Conservation (phyloP, 2,797 vertebrate species). For the Meda fulgida region DNA sequence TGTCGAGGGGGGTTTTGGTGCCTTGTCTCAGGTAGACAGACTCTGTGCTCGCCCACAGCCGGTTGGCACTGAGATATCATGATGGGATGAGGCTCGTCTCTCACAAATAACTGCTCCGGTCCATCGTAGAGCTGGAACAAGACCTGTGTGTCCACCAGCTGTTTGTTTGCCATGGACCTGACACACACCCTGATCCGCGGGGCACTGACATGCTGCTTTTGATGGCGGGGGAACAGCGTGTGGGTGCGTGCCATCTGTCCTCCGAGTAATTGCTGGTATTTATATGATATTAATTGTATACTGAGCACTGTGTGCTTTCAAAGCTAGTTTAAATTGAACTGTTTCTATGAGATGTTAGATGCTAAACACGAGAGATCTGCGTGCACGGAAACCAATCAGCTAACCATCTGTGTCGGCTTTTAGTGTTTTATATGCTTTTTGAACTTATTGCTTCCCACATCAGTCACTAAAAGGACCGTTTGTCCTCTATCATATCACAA, state of each 20-base stretch:
- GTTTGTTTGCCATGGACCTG: constrained; percentile 55
- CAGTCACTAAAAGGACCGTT: constrained; percentile 5
- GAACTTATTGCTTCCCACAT: constrained; percentile 2
- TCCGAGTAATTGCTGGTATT: constrained; percentile 53
- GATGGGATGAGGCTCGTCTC: constrained; percentile 8
- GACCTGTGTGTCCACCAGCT: constrained; percentile 56
- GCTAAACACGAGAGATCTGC: background rate
- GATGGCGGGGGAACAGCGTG: constrained; percentile 11
- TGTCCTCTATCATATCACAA: constrained; percentile 27
- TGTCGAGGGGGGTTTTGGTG: constrained; percentile 38
- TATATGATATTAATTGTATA: constrained; percentile 61
- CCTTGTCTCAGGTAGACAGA: constrained; percentile 40
- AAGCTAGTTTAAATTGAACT: constrained; percentile 36
- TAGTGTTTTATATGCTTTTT: background rate
- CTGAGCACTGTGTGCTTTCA: constrained; percentile 23
- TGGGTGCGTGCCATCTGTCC: constrained; percentile 37
- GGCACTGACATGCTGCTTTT: constrained; percentile 45
- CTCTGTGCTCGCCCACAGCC: constrained; percentile 38
- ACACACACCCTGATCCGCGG: constrained; percentile 42
- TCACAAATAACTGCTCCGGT: constrained; percentile 43
- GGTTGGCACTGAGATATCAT: constrained; percentile 34
- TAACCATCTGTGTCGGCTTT: constrained; percentile 28
- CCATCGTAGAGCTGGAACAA: constrained; percentile 52
- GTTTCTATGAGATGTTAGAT: constrained; percentile 13
- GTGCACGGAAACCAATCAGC: background rate